Conservation (phyloP, 2,888 invertebrate species). For the Rhagonycha lutea region DNA sequence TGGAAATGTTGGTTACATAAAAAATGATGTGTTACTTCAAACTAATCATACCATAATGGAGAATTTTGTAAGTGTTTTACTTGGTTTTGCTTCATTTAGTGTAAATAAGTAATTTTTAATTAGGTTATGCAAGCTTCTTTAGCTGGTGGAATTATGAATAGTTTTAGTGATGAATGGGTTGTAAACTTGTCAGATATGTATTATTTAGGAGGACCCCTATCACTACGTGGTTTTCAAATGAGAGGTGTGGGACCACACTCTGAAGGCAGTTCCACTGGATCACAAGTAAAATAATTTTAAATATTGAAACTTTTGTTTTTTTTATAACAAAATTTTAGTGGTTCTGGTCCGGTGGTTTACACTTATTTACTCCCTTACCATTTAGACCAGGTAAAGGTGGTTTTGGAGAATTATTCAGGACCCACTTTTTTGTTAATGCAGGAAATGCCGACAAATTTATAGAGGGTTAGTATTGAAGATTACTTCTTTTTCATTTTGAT, state of each 20-base stretch:
- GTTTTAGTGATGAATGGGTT: slow-evolving; percentile 63
- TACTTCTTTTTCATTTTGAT: slow-evolving; percentile 2
- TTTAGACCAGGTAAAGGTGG: slow-evolving; percentile 79
- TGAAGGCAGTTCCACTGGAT: slow-evolving; percentile 77
- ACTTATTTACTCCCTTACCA: slow-evolving; percentile 89
- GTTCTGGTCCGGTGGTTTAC: slow-evolving; percentile 86
- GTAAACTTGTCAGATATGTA: slow-evolving; percentile 73
- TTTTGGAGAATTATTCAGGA: slow-evolving; percentile 81
- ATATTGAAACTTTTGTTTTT: slow-evolving; percentile 34
- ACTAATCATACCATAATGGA: slow-evolving; percentile 58
- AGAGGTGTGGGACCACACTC: slow-evolving; percentile 85
- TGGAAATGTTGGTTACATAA: slow-evolving; percentile 88
- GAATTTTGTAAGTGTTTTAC: slow-evolving; percentile 35
- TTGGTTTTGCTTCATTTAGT: not conserved
- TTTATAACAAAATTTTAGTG: slow-evolving; percentile 55
- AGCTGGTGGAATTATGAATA: slow-evolving; percentile 71
- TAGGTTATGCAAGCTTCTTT: slow-evolving; percentile 74
- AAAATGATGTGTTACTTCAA: slow-evolving; percentile 78
- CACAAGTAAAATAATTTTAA: slow-evolving; percentile 57
- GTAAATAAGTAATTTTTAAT: not conserved
- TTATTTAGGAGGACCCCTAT: slow-evolving; percentile 88
- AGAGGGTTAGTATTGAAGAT: not conserved
- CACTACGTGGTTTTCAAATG: slow-evolving; percentile 84
- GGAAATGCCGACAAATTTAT: slow-evolving; percentile 71
- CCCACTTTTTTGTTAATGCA: slow-evolving; percentile 87